Conservation (phyloP, 2,888 invertebrate species). For the Himalopsyche tibetana region DNA sequence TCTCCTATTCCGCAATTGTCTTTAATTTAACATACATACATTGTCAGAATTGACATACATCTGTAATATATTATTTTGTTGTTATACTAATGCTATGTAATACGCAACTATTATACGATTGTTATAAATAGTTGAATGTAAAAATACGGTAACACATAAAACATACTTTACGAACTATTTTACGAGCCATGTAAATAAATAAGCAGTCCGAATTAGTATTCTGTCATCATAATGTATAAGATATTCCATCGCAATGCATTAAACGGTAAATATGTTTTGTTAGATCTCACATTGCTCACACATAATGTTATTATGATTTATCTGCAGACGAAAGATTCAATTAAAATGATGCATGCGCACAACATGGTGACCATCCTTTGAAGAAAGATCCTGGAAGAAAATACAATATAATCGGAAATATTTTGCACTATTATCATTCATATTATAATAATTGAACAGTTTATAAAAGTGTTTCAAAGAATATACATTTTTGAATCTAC, state of each 20-base stretch:
- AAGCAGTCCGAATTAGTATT: not conserved
- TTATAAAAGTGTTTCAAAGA: too few relatives aligned
- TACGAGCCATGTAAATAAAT: not conserved
- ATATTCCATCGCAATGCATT: constrained; percentile 29
- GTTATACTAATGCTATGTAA: not conserved
- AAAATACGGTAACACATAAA: not conserved
- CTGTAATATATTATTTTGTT: too few relatives aligned
- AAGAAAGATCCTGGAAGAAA: not conserved
- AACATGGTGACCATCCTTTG: not conserved
- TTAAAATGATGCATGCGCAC: constrained; percentile 16
- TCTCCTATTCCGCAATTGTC: too few relatives aligned
- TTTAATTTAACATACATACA: too few relatives aligned
- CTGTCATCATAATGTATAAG: constrained; percentile 31
- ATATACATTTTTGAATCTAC: too few relatives aligned
- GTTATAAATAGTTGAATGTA: not conserved
- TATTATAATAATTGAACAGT: too few relatives aligned
- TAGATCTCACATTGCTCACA: not conserved
- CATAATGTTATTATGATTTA: constrained; percentile 32
- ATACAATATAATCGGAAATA: too few relatives aligned
- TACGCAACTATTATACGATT: not conserved
- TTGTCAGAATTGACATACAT: too few relatives aligned
- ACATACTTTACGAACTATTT: not conserved
- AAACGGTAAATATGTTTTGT: constrained; percentile 42
- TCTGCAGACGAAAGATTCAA: constrained; percentile 43
- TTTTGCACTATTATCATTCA: too few relatives aligned